Conservation (phyloP, 2,797 vertebrate species). For the Urosaurus nigricauda region DNA sequence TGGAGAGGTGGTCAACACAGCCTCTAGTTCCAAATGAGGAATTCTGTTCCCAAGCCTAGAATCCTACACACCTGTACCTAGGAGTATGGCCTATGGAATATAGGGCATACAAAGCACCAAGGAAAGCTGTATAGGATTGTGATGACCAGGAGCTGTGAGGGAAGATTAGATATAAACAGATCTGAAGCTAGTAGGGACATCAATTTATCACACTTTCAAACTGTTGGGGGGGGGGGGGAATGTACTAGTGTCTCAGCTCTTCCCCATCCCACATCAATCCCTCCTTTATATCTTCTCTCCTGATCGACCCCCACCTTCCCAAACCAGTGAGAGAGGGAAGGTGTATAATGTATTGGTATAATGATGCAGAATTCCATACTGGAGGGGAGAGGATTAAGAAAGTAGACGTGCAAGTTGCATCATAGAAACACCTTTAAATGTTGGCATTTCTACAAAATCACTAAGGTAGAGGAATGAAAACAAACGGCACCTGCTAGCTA, state of each 20-base stretch:
- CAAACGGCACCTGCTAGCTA: slow-evolving; percentile 53
- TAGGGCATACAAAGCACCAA: not conserved
- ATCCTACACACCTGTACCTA: not conserved
- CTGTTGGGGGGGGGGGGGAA: not conserved
- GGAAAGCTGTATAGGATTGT: not conserved
- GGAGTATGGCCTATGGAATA: not conserved
- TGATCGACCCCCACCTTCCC: not conserved
- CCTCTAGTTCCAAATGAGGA: not conserved
- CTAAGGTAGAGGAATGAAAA: not conserved
- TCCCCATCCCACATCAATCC: not conserved
- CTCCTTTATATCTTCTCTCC: not conserved
- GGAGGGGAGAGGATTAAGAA: not conserved
- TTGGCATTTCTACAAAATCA: not conserved
- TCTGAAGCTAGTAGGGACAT: not conserved
- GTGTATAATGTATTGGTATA: not conserved
- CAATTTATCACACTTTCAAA: not conserved
- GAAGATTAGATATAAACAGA: not conserved
- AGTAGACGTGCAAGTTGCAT: slow-evolving; percentile 22
- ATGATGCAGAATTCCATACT: not conserved
- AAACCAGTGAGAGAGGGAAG: not conserved
- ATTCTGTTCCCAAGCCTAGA: not conserved
- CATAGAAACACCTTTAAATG: slow-evolving; percentile 16
- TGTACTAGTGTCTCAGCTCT: not conserved
- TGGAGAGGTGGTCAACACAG: not conserved
- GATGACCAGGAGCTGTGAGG: not conserved